Conservation (phyloP, 2,888 invertebrate genomes). For the Calameuta idolon region DNA sequence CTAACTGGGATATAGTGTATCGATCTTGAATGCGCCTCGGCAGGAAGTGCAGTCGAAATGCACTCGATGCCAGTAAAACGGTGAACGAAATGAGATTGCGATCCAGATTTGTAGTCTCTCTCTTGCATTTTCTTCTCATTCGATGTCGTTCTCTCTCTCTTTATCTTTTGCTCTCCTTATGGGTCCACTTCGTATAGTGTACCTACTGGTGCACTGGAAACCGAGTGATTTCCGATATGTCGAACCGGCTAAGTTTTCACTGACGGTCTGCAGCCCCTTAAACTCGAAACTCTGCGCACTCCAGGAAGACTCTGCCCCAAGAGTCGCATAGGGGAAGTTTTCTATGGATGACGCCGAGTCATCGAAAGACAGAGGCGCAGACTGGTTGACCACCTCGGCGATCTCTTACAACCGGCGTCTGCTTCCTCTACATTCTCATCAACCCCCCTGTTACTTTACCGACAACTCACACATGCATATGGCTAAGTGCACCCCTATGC, state of each 20-base stretch:
- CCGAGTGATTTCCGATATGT: neutral
- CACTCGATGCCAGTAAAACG: conserved; percentile 15
- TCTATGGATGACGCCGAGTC: conserved; percentile 2
- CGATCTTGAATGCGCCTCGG: conserved; percentile 15
- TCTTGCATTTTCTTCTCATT: neutral
- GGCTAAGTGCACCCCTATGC: conserved; percentile 40
- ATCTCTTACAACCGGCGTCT: conserved; percentile 50
- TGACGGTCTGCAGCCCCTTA: neutral
- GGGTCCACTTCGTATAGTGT: neutral
- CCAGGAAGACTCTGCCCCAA: neutral
- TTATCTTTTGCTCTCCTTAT: neutral
- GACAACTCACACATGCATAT: conserved; percentile 32
- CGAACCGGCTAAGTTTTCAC: neutral
- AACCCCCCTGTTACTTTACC: conserved; percentile 32
- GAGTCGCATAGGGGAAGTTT: neutral
- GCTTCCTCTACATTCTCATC: conserved; percentile 49
- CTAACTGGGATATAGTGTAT: conserved; percentile 28
- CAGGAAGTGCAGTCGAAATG: conserved; percentile 14
- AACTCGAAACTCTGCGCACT: neutral
- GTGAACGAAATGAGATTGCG: conserved; percentile 28
- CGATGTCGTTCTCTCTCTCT: neutral
- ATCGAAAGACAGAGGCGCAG: conserved; percentile 34
- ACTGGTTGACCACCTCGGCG: conserved; percentile 54
- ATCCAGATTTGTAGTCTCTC: conserved; percentile 26
- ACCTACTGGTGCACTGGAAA: neutral